A percentile compares a stretch with the other conserved stretches of the same genome.
Conservation (phyloP, 2,113 vertebrate species). For the Psettodes erumei region DNA sequence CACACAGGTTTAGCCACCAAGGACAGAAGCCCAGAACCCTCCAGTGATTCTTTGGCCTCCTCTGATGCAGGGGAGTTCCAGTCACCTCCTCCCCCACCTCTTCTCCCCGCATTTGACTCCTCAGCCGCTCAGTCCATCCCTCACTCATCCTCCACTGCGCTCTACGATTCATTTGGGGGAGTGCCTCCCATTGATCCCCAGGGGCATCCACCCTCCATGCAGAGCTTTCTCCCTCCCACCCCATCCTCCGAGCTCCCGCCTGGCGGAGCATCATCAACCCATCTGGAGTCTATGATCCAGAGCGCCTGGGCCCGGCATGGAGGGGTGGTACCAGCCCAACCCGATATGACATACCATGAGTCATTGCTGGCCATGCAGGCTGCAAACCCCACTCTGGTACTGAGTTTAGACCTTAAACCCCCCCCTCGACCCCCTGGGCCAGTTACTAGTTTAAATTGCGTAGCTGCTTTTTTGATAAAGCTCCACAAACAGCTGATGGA, state of each 20-base stretch:
- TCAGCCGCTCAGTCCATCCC: constrained; percentile 83
- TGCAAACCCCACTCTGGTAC: constrained; percentile 80
- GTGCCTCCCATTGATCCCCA: constrained; percentile 62
- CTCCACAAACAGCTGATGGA: not conserved
- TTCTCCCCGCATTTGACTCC: constrained; percentile 64
- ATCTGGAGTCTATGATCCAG: constrained; percentile 76
- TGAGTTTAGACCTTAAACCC: constrained; percentile 64
- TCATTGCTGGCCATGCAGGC: constrained; percentile 80
- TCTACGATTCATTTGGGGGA: constrained; percentile 62
- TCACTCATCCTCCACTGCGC: constrained; percentile 59
- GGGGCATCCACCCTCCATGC: constrained; percentile 83
- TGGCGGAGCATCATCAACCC: constrained; percentile 57
- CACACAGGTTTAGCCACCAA: constrained; percentile 70
- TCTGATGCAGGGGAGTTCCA: constrained; percentile 93
- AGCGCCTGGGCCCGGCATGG: constrained; percentile 78
- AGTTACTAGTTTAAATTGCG: constrained; percentile 52
- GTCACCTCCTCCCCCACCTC: constrained; percentile 82
- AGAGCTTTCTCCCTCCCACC: constrained; percentile 78
- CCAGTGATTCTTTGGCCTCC: constrained; percentile 94
- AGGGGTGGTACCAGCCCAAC: constrained; percentile 72
- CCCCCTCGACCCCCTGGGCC: constrained; percentile 48
- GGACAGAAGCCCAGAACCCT: constrained; percentile 92
- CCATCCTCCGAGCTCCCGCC: constrained; percentile 65
- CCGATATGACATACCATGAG: constrained; percentile 80
- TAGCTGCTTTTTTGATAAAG: constrained; percentile 32